Base-by-base conservation (phyloP, 2,888 invertebrate species). In the Erynnis tages region DNA sequence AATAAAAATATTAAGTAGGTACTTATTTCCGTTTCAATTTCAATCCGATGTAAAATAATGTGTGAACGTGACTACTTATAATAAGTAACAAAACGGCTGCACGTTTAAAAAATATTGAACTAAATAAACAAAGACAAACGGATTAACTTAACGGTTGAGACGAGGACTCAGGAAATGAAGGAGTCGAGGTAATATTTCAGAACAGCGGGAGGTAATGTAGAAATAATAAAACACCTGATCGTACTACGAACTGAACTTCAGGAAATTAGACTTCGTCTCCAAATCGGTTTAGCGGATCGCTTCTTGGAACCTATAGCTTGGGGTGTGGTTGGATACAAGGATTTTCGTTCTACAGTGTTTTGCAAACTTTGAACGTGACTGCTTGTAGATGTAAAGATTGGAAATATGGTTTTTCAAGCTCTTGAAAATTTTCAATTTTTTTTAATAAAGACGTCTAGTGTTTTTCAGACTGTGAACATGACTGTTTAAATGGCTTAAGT, bases 221-320 rank as follows among this genome's bases (percentile, higher is more conserved):
- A 41, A 49, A 49, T 49, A 46, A 46, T 37, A 47, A 47, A 47
- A 47, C 47, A 49, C 49, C 49, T 49, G 49, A 48, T 48, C 48
- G 30, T 48, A 40, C 32, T 38, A 17, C 29, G 32, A 40, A 38
- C 21, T 38, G 19, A 48, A 38, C 38, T 40, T 29, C 48, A 48
- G 48, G 48, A 48, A 48, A 48, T 48, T 48, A 40, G 48, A 48
- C 40, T 48, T 48, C 48, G 10, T 14, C 38, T 40, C 30, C 21
- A 32, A 48, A 48, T 48, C 48, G 21, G 30, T 30, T 48, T 48
- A 48, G 30, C 30, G 48, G 23, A 48, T 30, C 16, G 40, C 40
- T 16, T 32, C 48, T 40, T 48, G 10, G 45, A 19, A 19, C n/a
- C 19, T 16, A n/a, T 35, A 10, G 4, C 30, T 17, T 35, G 8